Conservation (phyloP, 2,113 vertebrate genomes). For the Misgurnus anguillicaudatus region DNA sequence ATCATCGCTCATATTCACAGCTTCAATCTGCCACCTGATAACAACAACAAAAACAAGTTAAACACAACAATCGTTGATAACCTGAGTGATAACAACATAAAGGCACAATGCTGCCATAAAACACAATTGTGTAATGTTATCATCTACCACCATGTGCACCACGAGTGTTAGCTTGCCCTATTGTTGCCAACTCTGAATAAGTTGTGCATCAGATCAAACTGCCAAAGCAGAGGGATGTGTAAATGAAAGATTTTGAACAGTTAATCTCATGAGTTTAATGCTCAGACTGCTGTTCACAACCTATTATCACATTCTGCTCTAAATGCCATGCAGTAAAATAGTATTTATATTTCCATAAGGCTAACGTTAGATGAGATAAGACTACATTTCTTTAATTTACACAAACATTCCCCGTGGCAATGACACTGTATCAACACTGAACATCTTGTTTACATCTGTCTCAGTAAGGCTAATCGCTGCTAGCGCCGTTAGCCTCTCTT, state of each 20-base stretch:
- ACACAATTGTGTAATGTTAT: neutral
- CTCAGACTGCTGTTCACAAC: neutral
- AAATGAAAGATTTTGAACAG: no score
- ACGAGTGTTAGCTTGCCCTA: no score
- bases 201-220: no score
- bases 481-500: constrained; percentile 52
- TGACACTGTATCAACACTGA: constrained; percentile 37
- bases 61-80: neutral
- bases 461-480: constrained; percentile 45
- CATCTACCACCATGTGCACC: no score
- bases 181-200: no score
- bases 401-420: neutral
- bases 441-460: constrained; percentile 56
- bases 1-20: constrained; percentile 99
- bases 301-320: constrained; percentile 18
- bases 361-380: neutral
- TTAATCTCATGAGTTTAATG: neutral
- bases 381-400: neutral
- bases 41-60: constrained; percentile 22
- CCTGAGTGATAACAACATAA: neutral
- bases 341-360: neutral
- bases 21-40: constrained; percentile 85
- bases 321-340: neutral
- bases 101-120: neutral
- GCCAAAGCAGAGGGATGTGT: no score